Conservation (phyloP, 1,140 invertebrate genomes). For the Copidosoma floridanum region DNA sequence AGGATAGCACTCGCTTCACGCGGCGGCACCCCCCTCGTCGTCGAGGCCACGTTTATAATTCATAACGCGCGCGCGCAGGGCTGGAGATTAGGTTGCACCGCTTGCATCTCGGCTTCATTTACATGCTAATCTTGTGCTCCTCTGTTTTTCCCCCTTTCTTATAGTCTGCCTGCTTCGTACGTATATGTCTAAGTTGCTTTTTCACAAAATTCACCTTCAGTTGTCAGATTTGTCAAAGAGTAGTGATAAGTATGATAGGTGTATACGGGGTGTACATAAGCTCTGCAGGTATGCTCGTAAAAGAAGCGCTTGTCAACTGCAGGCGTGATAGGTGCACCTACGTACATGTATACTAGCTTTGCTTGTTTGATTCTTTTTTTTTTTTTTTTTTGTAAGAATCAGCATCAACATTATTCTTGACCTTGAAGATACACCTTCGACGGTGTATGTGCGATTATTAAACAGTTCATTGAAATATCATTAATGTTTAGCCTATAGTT, state of each 20-base stretch:
- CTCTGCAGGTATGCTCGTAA: conserved; percentile 5
- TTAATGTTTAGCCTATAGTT: no score
- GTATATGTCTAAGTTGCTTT: neutral
- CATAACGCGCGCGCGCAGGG: conserved; percentile 45
- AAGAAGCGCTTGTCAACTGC: conserved; percentile 10
- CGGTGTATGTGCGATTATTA: no score
- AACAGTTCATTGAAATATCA: no score
- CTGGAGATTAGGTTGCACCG: conserved; percentile 45
- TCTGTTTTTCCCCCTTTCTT: conserved; percentile 8
- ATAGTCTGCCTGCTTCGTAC: no score
- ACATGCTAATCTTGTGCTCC: conserved; percentile 49
- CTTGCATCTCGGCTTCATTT: conserved; percentile 47
- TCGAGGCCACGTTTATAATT: conserved; percentile 50
- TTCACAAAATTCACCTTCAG: conserved; percentile 8
- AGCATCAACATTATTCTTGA: no score
- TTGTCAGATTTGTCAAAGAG: conserved; percentile 18
- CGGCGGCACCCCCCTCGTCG: no score
- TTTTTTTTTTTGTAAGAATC: neutral
- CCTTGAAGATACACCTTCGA: no score
- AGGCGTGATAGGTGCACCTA: no score
- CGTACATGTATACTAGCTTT: no score
- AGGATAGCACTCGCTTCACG: neutral
- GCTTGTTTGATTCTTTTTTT: conserved; percentile 3
- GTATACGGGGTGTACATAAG: no score
- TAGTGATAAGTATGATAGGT: no score